Percentiles rank a stretch among this genome's conserved stretches.
These are phyloP conservation scores for Mus caroli DNA, from an alignment of 2,797 vertebrate genomes.

Conservation along the genomic window DNA sequence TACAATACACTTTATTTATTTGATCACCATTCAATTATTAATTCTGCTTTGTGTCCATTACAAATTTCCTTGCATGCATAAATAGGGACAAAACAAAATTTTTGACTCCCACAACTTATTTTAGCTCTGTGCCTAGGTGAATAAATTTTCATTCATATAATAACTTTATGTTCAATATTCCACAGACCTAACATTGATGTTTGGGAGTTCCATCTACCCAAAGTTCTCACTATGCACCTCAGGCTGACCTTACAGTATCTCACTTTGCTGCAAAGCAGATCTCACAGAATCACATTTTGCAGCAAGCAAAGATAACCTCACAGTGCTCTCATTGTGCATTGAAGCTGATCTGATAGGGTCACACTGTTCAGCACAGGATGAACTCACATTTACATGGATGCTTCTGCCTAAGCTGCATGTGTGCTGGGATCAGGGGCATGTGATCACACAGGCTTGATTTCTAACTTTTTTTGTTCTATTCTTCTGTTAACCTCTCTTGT, in stretches of 20 bases:
- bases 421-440: not conserved
- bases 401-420: not conserved
- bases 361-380: not conserved
- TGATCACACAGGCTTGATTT: not conserved
- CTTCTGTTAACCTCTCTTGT: not conserved
- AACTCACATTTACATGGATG: not conserved
- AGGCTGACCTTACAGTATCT: not conserved
- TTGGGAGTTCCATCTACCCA: not conserved
- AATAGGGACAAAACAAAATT: not conserved
- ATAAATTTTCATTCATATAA: not conserved
- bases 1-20: not conserved
- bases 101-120: not conserved
- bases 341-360: not conserved
- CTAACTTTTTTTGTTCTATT: not conserved
- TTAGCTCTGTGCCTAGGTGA: not conserved
- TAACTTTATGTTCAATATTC: not conserved
- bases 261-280: not conserved
- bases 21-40: not conserved
- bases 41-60: not conserved
- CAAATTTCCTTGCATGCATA: too few species aligned
- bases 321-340: not conserved
- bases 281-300: not conserved
- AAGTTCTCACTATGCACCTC: not conserved
- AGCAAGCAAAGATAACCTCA: not conserved
- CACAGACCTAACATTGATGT: not conserved